Conservation (phyloP, 23 tunicate species). For the Styela clava region DNA sequence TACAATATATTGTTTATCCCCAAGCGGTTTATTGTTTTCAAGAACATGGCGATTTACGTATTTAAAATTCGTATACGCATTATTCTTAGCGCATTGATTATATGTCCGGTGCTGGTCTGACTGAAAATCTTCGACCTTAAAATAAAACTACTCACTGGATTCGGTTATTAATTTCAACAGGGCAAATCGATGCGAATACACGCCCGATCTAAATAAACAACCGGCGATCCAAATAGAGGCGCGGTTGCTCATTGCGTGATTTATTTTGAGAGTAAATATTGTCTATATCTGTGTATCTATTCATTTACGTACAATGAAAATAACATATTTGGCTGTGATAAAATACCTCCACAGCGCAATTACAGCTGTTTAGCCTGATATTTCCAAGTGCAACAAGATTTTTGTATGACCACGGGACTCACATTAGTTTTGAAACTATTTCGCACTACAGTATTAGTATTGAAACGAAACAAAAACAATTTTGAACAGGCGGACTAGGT, state of each 20-base stretch:
- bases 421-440: no score
- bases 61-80: background rate
- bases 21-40: background rate
- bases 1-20: background rate
- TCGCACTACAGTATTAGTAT: no score
- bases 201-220: background rate
- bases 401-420: no score
- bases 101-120: no score
- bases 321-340: background rate
- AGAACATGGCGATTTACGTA: background rate
- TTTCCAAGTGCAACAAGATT: no score
- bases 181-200: background rate
- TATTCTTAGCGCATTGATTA: background rate
- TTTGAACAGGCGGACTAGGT: no score
- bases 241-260: background rate
- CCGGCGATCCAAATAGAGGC: background rate
- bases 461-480: no score
- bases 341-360: no score
- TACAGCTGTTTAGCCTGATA: no score
- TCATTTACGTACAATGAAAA: background rate
- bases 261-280: background rate
- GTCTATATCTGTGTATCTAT: background rate
- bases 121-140: no score
- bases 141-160: no score
- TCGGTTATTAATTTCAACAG: no score